Base-by-base conservation (phyloP, 2,113 vertebrate species). In the Oostethus manadensis region DNA sequence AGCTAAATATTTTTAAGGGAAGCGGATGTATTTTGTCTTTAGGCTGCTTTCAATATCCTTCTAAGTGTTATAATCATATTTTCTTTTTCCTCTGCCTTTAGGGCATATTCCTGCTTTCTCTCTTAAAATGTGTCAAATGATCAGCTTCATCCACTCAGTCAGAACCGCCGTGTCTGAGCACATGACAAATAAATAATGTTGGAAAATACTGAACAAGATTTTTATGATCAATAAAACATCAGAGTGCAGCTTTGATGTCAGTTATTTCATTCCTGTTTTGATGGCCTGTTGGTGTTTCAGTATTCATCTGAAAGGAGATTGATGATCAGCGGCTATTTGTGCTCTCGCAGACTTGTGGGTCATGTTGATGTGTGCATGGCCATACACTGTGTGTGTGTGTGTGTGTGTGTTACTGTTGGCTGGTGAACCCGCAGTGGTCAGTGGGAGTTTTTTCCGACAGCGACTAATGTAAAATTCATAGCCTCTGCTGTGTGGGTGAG, bases 391-490 rank as follows among this genome's bases (percentile, higher is more conserved):
- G 16, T 55, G 42, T 44, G 21, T 21, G 67, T 9, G 6, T 54
- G 74, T 62, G 62, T 43, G 23, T 23, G 42, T 55, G 21, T 21
- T 18, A 21, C 48, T 53, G 56, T 40, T 44, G 58, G 58, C 45
- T 54, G 58, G 23, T 54, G 48, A 56, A 71, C 62, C 42, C 6
- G 15, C 59, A 16, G 17, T 50, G 73, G 71, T 74, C 71, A 66
- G 64, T 50, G 47, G 62, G 59, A 56, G 64, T 73, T 72, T 74
- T 50, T 50, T 16, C 71, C 62, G 51, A 64, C 66, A 66, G 59
- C 62, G 67, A 61, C 58, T 63, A 45, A 76, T 82, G 76, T 81
- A 77, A 82, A 78, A 85, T 84, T 76, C 67, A 85, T 82, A 57
- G 62, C 43, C 61, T 57, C 51, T 35, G 53, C 66, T 57, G 38